Conservation (phyloP, 1,140 invertebrate genomes). For the Oreohelix idahoensis region DNA sequence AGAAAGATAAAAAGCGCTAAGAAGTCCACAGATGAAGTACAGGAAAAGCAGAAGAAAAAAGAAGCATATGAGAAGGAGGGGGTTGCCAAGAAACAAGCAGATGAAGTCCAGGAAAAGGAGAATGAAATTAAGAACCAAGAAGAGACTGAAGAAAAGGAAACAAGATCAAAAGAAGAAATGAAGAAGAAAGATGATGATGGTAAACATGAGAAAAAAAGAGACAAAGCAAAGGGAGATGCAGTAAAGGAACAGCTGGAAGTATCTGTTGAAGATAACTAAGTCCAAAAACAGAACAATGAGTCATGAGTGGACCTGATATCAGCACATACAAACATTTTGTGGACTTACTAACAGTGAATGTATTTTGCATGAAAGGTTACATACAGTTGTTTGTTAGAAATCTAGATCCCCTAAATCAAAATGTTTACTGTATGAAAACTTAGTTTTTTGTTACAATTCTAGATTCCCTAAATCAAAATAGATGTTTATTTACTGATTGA, state of each 20-base stretch:
- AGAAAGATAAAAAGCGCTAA: constrained; percentile 1
- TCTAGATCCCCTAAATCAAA: too few relatives aligned
- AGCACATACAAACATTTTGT: too few relatives aligned
- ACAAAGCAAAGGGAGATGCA: neutral
- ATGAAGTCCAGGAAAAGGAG: neutral
- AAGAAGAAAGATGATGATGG: neutral
- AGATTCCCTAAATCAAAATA: too few relatives aligned
- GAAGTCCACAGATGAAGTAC: neutral
- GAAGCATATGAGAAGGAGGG: neutral
- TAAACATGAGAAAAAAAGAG: neutral
- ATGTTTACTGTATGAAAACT: too few relatives aligned
- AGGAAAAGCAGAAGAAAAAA: neutral
- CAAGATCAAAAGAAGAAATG: neutral
- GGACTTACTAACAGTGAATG: too few relatives aligned
- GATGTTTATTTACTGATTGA: too few relatives aligned
- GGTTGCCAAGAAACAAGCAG: neutral
- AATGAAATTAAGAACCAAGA: neutral
- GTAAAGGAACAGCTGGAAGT: neutral
- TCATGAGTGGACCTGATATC: neutral
- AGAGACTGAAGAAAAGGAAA: constrained; percentile 9
- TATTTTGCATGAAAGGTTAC: too few relatives aligned
- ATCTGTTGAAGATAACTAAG: neutral
- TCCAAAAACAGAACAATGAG: neutral
- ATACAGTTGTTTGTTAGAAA: too few relatives aligned
- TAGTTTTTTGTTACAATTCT: too few relatives aligned